Percentiles rank a stretch among this genome's conserved stretches.
Evolutionary conservation across 2,888 invertebrate species (phyloP).

Genomic region (Adineta ricciae): DNA sequence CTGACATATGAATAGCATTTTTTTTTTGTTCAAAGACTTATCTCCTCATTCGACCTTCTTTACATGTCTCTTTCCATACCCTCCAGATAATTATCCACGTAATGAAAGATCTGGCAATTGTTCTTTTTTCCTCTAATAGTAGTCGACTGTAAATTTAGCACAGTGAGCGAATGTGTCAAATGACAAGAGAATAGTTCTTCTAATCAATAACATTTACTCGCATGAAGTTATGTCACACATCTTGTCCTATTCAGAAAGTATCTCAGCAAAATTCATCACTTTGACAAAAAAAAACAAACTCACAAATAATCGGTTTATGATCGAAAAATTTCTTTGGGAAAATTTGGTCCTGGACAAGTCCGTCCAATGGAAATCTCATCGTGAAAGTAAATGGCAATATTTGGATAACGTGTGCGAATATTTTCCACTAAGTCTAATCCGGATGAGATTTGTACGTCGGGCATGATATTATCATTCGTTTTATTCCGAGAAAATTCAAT

Average conservation of each 20-base stretch:
- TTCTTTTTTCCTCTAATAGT: too few relatives aligned
- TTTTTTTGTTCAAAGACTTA: too few relatives aligned
- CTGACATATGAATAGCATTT: too few relatives aligned
- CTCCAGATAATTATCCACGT: too few relatives aligned
- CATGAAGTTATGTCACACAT: background rate
- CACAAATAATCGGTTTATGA: background rate
- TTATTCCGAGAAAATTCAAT: slow-evolving; percentile 1
- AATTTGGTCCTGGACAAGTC: background rate
- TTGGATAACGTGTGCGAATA: background rate
- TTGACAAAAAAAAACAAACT: background rate
- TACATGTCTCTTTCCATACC: too few relatives aligned
- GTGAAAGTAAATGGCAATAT: background rate
- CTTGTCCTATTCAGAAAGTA: background rate
- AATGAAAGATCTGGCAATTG: too few relatives aligned
- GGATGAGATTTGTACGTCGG: background rate
- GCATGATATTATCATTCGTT: background rate
- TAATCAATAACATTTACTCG: background rate
- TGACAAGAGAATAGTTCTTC: background rate
- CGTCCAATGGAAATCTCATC: background rate
- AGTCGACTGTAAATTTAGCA: background rate
- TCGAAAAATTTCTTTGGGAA: background rate
- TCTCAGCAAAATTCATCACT: background rate
- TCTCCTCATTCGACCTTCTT: too few relatives aligned
- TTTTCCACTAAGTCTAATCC: background rate
- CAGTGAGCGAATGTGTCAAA: background rate